Evolutionary conservation across 2,888 invertebrate genomes (phyloP), one percentile per base, ranked within the genome.

Genomic region (Drosophila fungiperda): DNA sequence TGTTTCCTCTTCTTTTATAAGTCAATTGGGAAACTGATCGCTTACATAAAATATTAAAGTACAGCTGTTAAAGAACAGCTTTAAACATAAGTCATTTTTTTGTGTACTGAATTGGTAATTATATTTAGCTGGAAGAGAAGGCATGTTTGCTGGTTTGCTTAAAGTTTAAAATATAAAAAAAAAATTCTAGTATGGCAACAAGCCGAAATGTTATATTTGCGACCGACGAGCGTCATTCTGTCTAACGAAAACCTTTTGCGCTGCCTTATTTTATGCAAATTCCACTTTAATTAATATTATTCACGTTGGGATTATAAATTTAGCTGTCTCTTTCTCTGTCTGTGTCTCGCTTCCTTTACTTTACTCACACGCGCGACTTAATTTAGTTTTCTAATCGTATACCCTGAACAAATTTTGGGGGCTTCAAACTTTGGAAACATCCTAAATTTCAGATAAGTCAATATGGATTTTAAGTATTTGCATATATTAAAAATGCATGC

Each of bases 221-320:
- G 36, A 38, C 0, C 40, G 40, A 23, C 23, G 35, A 70, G 91
- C 91, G 87, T 78, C 87, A 78, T 89, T 81, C 87, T 90, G 87
- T 88, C 87, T 91, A 81, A 90, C 82, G 81, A 59, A 89, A 90
- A 74, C 83, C 74, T 69, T 73, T 78, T 73, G 72, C 73, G 58
- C 48, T 68, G 69, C 11, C 60, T 83, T 80, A 83, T 89, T 83
- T 80, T 80, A 91, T 91, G 85, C 84, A 91, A 91, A 91, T 91
- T 78, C 75, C 87, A 81, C 82, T 82, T 87, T 82, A 87, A 87
- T 90, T 91, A 88, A 86, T 83, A 82, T 81, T 79, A 85, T 78
- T 66, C 78, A 73, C 68, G 50, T 72, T 76, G 74, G 75, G 48
- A 66, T 74, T 66, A 59, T 57, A 67, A 66, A 71, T 69, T 79